Evolutionary conservation across 2,888 invertebrate species (phyloP).

Genomic region (Blastobasis adustella): DNA sequence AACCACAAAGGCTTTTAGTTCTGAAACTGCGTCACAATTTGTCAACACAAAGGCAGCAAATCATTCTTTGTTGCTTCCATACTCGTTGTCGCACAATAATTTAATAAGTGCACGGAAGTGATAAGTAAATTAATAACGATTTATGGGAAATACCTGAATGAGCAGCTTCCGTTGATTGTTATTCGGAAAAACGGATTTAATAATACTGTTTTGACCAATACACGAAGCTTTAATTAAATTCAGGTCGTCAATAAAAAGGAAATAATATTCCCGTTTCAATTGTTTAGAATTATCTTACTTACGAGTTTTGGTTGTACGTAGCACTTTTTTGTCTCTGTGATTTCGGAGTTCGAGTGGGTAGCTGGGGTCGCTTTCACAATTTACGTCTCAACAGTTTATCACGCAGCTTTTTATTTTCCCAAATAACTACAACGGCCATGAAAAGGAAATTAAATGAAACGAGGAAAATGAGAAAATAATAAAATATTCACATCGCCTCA

Average conservation of each 20-base stretch:
- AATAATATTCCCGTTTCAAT: slow-evolving; percentile 22
- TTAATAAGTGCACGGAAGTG: too few relatives aligned
- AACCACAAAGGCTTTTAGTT: not conserved
- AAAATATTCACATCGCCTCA: slow-evolving; percentile 5
- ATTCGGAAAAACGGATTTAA: slow-evolving; percentile 25
- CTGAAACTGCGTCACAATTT: not conserved
- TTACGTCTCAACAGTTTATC: slow-evolving; percentile 21
- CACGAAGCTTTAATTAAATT: slow-evolving; percentile 50
- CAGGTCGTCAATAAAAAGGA: slow-evolving; percentile 43
- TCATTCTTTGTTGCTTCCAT: not conserved
- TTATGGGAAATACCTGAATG: too few relatives aligned
- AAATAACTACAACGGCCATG: too few relatives aligned
- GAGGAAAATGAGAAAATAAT: not conserved
- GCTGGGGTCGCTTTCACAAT: slow-evolving; percentile 20
- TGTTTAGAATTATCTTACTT: too few relatives aligned
- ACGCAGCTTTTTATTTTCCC: too few relatives aligned
- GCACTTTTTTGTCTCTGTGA: too few relatives aligned
- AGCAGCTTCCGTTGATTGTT: too few relatives aligned
- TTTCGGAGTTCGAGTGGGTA: slow-evolving; percentile 9
- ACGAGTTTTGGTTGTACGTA: too few relatives aligned
- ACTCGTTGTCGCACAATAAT: not conserved
- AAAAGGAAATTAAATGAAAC: too few relatives aligned
- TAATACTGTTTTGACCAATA: too few relatives aligned
- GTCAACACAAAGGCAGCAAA: not conserved
- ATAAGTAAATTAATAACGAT: too few relatives aligned